These are phyloP conservation scores for Lumbricus terrestris DNA, from an alignment of 2,888 invertebrate genomes.

Conservation along the genomic window DNA sequence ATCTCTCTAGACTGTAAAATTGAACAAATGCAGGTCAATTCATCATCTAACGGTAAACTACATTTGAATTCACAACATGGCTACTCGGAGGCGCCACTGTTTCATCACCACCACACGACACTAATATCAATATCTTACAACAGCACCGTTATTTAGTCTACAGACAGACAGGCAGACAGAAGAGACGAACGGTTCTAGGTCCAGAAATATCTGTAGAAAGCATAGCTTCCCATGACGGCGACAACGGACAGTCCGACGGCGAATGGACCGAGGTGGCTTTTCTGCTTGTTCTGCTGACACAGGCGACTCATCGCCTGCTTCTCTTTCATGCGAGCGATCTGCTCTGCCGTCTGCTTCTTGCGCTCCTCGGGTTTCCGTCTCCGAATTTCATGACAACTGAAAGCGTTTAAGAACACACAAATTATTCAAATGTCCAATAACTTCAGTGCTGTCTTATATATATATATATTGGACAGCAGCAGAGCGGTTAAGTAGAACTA, in stretches of 20 bases:
- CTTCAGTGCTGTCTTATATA: too few relatives aligned
- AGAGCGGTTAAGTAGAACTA: not conserved
- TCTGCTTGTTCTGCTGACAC: not conserved
- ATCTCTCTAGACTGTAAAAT: not conserved
- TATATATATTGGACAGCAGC: too few relatives aligned
- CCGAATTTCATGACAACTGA: constrained; percentile 37
- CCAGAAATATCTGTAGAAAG: not conserved
- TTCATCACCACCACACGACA: not conserved
- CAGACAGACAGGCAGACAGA: not conserved
- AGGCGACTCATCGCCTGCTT: constrained; percentile 45
- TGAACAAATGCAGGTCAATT: not conserved
- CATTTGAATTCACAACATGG: not conserved
- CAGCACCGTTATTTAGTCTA: not conserved
- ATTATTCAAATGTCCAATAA: not conserved
- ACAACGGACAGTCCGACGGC: not conserved
- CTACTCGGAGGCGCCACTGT: not conserved
- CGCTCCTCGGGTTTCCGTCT: constrained; percentile 50
- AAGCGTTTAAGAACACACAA: not conserved
- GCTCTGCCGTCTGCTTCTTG: constrained; percentile 48
- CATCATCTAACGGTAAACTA: not conserved
- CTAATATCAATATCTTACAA: constrained; percentile 3
- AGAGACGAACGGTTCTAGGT: too few relatives aligned
- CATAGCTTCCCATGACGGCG: constrained; percentile 10
- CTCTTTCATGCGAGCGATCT: constrained; percentile 50
- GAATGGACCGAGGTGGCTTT: not conserved